Evolutionary conservation across 2,888 invertebrate genomes (phyloP).

Genomic region (Apoda limacodes): DNA sequence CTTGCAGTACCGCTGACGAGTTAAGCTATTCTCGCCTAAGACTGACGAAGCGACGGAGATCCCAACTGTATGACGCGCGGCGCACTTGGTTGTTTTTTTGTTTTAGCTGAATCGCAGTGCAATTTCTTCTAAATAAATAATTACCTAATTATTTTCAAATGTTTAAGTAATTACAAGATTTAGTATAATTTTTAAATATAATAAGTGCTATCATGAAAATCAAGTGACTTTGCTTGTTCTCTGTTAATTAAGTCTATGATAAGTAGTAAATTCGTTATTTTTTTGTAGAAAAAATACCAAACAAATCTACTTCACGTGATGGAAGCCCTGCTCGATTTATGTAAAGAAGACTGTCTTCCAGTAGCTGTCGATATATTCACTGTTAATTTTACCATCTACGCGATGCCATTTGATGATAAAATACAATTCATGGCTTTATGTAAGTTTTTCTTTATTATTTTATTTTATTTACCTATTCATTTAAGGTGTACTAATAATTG

Average conservation of each 20-base stretch:
- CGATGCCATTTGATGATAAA: slow-evolving; percentile 47
- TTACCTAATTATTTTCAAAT: background rate
- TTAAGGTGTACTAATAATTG: too few relatives aligned
- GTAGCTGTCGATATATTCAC: slow-evolving; percentile 48
- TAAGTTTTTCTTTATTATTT: too few relatives aligned
- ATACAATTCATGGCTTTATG: slow-evolving; percentile 55
- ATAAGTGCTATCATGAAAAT: background rate
- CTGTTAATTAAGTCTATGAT: background rate
- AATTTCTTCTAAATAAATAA: background rate
- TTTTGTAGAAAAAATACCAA: slow-evolving; percentile 67
- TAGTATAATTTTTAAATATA: too few relatives aligned
- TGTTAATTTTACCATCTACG: slow-evolving; percentile 51
- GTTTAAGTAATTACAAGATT: too few relatives aligned
- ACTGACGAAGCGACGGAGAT: too few relatives aligned
- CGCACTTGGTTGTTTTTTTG: slow-evolving; percentile 4
- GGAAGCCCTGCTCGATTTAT: slow-evolving; percentile 61
- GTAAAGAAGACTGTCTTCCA: slow-evolving; percentile 41
- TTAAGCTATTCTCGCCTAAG: too few relatives aligned
- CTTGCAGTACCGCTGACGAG: too few relatives aligned
- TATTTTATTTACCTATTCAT: too few relatives aligned
- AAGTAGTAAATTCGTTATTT: background rate
- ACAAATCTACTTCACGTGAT: slow-evolving; percentile 66
- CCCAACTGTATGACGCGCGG: too few relatives aligned
- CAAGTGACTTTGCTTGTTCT: too few relatives aligned
- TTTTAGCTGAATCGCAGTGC: background rate